Base-by-base conservation (phyloP, 2,797 vertebrate genomes). In the Enteromius unitaeniatus region DNA sequence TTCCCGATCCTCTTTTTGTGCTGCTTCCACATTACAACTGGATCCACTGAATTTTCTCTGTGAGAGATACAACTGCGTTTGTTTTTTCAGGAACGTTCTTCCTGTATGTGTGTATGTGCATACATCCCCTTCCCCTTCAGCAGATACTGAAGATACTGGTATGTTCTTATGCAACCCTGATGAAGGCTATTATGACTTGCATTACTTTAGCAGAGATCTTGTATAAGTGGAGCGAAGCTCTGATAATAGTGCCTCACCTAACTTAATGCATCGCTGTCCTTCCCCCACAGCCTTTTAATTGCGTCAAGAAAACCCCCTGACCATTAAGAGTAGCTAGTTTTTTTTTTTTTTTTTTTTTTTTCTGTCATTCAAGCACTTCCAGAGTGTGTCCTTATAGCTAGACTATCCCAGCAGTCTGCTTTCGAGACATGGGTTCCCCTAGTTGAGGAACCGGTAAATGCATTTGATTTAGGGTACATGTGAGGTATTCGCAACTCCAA, bases 21-120 rank as follows among this genome's bases (percentile, higher is more conserved):
- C 94, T 95, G 95, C 94, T 95, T 94, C 90, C 92, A 92, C 53
- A 81, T 94, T 94, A 93, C 93, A 95, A 93, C 94, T 95, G 93
- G 93, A 94, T 94, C 94, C 94, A 95, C 95, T 95, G 95, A 96
- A 95, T 95, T 93, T 74, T 81, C 79, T 83, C 72, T 81, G 31
- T 86, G 78, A 85, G 79, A 58, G 86, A 88, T 37, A 79, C 84
- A 74, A 81, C 74, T 53, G 81, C 37, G 23, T 67, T 91, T 92
- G 88, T 91, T 93, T 92, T 34, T 93, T 92, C 91, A 92, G 92
- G 94, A 93, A 92, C 91, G 92, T 94, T 92, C 86, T 89, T 90
- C 90, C 89, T 93, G 92, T 86, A 53, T 28, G 2, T 26, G 23
- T 64, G n/a, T 23, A 1, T 49, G 31, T n/a, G 91, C 79, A 81